Conservation (phyloP, 2,113 vertebrate species). For the Eonycteris spelaea region DNA sequence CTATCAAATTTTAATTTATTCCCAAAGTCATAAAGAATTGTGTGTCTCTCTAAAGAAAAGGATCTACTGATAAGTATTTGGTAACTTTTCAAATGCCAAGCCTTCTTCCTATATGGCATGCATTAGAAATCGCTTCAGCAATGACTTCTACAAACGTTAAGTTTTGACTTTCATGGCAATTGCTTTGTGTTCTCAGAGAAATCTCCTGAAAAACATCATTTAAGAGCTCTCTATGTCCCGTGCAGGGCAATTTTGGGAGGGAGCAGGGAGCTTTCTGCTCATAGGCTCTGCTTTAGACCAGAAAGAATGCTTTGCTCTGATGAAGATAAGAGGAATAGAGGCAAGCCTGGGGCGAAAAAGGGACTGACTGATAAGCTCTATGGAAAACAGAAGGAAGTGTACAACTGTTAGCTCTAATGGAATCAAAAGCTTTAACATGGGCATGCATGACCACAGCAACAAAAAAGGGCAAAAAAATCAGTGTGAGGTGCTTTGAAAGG, state of each 20-base stretch:
- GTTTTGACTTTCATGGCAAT: not conserved
- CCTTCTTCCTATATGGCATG: not conserved
- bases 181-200: constrained; percentile 28
- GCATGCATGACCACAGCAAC: not conserved
- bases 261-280: not conserved
- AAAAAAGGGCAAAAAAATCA: constrained; percentile 9
- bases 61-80: not conserved
- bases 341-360: constrained; percentile 45
- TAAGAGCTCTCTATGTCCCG: not conserved
- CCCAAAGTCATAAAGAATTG: not conserved
- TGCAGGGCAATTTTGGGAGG: not conserved
- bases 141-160: not conserved
- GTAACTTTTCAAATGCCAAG: not conserved
- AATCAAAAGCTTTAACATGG: constrained; percentile 8
- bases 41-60: not conserved
- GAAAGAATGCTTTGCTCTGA: constrained; percentile 53
- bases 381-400: constrained; percentile 35
- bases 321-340: not conserved
- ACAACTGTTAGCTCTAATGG: not conserved
- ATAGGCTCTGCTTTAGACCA: not conserved
- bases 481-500: not conserved
- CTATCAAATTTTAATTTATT: constrained; percentile 1
- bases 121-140: not conserved
- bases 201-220: not conserved
- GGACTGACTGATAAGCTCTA: constrained; percentile 19